phyloP scores from a whole-genome alignment of 1,140 invertebrate species.

The Brachionus plicatilis region DNA sequence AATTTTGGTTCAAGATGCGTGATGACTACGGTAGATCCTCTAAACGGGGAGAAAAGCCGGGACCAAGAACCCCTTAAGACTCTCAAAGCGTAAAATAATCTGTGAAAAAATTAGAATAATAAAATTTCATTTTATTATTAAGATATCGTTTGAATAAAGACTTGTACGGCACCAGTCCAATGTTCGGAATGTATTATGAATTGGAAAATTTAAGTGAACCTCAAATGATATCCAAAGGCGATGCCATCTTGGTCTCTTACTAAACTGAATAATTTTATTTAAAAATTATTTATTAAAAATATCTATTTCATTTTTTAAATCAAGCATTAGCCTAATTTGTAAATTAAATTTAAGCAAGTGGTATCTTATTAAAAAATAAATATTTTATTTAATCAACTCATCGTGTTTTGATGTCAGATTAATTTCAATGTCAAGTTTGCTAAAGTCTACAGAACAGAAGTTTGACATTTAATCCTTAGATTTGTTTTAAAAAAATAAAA shows the following conservation, averaged over 20 bases:
- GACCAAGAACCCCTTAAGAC: conserved; percentile 49
- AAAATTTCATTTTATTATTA: neutral
- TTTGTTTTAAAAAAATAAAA: neutral
- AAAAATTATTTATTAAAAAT: neutral
- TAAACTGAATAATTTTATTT: neutral
- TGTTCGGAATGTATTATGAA: conserved; percentile 29
- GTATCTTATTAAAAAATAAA: conserved; percentile 14
- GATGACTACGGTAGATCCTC: conserved; percentile 49
- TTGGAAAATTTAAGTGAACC: neutral
- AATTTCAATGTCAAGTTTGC: conserved; percentile 35
- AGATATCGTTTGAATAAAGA: conserved; percentile 7
- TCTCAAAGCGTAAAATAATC: conserved; percentile 43
- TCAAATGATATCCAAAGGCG: neutral
- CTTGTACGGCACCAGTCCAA: neutral
- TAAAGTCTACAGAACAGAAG: neutral
- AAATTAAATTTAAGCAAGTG: neutral
- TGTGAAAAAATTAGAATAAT: neutral
- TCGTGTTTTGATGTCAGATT: conserved; percentile 14
- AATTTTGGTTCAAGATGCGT: conserved; percentile 44
- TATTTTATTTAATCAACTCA: neutral
- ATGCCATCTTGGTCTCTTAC: neutral
- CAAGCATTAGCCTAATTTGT: neutral
- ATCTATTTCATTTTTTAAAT: neutral
- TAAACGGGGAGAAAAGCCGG: conserved; percentile 44
- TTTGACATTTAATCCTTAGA: neutral